Conservation (phyloP, 2,113 vertebrate genomes). For the Patagioenas fasciata region DNA sequence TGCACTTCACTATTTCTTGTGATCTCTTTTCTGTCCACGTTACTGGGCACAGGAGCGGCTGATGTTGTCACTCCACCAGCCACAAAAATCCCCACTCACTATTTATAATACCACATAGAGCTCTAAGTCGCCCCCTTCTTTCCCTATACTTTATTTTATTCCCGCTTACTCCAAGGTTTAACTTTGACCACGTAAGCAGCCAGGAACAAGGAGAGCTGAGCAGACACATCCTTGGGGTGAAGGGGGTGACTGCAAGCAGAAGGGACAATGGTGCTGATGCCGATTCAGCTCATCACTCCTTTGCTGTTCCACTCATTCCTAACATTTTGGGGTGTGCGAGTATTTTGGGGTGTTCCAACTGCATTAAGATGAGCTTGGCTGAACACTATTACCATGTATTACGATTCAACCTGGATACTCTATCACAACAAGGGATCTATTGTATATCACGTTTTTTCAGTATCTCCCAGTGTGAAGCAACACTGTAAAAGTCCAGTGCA, state of each 20-base stretch:
- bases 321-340: neutral
- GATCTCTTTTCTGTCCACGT: neutral
- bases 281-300: neutral
- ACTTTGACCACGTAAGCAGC: neutral
- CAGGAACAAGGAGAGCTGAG: neutral
- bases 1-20: neutral
- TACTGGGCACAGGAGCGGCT: neutral
- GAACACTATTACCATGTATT: neutral
- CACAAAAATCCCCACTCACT: rapidly evolving
- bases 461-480: neutral
- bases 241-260: neutral
- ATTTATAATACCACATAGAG: rapidly evolving
- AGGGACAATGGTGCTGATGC: neutral
- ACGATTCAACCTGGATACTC: neutral
- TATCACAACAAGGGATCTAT: neutral
- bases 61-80: neutral
- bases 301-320: neutral
- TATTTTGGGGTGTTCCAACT: neutral
- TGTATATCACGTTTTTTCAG: neutral
- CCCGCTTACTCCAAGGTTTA: neutral
- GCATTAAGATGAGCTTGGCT: neutral
- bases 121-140: neutral
- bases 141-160: neutral
- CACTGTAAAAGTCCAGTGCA: neutral
- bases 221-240: neutral